A percentile compares a stretch with the other conserved stretches of the same genome.
Conservation (phyloP, 2,113 vertebrate species). For the Ovis canadensis region DNA sequence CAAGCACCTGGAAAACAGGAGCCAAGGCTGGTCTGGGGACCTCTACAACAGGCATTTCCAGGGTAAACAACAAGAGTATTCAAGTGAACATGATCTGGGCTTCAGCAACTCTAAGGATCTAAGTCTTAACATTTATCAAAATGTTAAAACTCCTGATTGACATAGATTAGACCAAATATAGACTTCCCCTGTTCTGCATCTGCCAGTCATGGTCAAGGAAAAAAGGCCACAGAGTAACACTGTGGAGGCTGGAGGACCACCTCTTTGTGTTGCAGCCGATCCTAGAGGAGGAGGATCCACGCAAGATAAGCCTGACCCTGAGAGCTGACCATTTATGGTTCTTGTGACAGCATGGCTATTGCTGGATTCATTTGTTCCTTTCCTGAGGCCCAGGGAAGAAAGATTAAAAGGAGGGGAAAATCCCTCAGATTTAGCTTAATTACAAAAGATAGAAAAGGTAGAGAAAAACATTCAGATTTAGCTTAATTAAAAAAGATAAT, state of each 20-base stretch:
- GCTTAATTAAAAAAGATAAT: not conserved
- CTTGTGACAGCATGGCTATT: not conserved
- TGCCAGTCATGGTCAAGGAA: not conserved
- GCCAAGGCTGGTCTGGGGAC: not conserved
- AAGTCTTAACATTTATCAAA: not conserved
- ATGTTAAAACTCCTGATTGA: not conserved
- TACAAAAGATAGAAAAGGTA: not conserved
- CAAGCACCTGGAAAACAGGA: not conserved
- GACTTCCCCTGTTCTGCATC: not conserved
- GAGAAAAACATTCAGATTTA: not conserved
- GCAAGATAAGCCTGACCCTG: not conserved
- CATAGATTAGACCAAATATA: not conserved
- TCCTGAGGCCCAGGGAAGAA: not conserved
- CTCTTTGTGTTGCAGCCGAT: rapidly evolving
- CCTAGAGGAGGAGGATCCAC: not conserved
- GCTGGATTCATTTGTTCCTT: not conserved
- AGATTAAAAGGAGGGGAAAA: not conserved
- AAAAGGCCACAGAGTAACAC: not conserved
- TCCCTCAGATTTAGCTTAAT: not conserved
- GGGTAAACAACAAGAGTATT: not conserved
- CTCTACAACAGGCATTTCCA: no score
- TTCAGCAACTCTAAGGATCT: not conserved
- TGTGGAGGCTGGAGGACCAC: not conserved
- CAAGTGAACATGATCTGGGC: not conserved
- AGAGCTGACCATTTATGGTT: rapidly evolving